Base-by-base conservation (phyloP, 2,113 vertebrate genomes). In the Plotosus lineatus region DNA sequence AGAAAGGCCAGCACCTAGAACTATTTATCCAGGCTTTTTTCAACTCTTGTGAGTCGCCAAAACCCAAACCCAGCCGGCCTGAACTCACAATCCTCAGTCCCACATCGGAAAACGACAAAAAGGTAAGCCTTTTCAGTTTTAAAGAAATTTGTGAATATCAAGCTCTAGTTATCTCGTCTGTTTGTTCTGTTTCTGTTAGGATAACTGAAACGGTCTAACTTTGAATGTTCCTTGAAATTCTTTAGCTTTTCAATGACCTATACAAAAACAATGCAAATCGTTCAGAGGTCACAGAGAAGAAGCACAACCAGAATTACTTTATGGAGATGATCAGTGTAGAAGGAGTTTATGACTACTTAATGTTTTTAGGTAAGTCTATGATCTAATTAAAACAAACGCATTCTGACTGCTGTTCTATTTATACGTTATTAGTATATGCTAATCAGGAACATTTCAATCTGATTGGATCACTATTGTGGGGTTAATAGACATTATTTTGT, bases 1-100 rank as follows among this genome's bases (percentile, higher is more conserved):
- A 99, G 97, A 99, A 97, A 95, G 97, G 97, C 71, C 97, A 98
- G 83, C 97, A 99, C 88, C 92, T 99, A 89, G 97, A 99, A 84
- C 94, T 95, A 8, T 99, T 98, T 90, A 97, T 99, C 79, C 95
- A 97, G 93, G 97, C 96, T 80, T 98, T 96, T 86, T 96, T 99
- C 87, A 97, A 95, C 88, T 99, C 97, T 60, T 99, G 97, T 89
- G 97, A 99, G 88, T 97, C 96, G 87, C 96, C 97, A 12, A 98
- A 98, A 85, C 96, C 97, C 88, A 98, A 98, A 91, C 97, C 97
- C 77, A 97, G 96, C 82, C 95, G 95, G 33, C 97, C 97, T 0
- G 97, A 99, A 86, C 92, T 99, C 87, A 99, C 97, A 0, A 97
- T 99, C 88, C 92, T 98, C 75, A 99, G 97, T 84, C 97, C 97